phyloP scores from a whole-genome alignment of 2,113 vertebrate genomes.

The Aspidoscelis tigris region DNA sequence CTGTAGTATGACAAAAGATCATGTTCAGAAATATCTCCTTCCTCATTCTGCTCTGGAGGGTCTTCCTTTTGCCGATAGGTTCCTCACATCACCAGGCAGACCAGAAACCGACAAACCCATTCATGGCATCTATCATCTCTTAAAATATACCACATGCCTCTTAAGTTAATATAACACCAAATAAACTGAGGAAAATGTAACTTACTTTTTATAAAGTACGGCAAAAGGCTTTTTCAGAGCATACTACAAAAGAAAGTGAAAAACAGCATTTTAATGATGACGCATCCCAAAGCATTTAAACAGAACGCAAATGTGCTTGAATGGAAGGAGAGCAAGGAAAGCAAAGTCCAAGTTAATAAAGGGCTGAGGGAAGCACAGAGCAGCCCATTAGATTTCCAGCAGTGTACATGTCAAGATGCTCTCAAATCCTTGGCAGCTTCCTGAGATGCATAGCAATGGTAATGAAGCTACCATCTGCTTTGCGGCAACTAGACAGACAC shows the following conservation, averaged over 20 bases:
- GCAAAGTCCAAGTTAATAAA: neutral
- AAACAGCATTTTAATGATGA: neutral
- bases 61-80: too few species aligned
- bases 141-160: neutral
- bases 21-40: too few species aligned
- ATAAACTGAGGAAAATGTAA: conserved; percentile 40
- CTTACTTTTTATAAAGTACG: conserved; percentile 94
- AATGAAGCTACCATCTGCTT: neutral
- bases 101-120: too few species aligned
- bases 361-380: neutral
- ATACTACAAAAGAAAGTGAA: conserved; percentile 81
- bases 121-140: too few species aligned
- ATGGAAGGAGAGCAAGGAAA: neutral
- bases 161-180: neutral
- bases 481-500: too few species aligned
- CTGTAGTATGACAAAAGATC: too few species aligned
- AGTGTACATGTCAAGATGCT: neutral
- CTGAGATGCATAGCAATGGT: neutral
- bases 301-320: neutral
- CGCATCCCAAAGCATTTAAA: neutral
- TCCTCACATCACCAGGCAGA: too few species aligned
- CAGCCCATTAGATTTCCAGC: neutral
- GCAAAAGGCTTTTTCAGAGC: conserved; percentile 93
- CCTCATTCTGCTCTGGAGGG: too few species aligned
- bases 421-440: neutral